Percentiles rank a stretch among this genome's conserved stretches.
Conservation (phyloP, 2,797 vertebrate species). For the Masticophis lateralis region DNA sequence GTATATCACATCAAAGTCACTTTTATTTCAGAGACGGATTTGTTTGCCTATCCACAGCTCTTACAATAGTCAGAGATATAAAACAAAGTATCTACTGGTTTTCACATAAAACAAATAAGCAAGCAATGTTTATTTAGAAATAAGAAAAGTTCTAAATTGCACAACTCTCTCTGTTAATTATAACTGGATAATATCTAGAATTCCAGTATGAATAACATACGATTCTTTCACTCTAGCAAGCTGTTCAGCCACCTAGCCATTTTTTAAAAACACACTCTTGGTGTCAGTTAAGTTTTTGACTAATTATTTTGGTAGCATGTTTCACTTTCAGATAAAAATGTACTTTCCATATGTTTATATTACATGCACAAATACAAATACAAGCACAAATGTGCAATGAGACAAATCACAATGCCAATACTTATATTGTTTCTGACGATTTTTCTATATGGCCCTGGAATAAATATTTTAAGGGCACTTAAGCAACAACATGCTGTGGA, state of each 20-base stretch:
- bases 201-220: neutral
- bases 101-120: neutral
- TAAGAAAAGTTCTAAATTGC: neutral
- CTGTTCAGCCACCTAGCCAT: neutral
- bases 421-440: neutral
- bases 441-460: neutral
- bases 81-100: neutral
- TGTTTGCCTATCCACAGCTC: neutral
- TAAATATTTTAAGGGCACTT: neutral
- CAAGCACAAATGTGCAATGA: neutral
- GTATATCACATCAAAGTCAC: conserved; percentile 19
- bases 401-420: neutral
- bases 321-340: neutral
- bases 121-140: neutral
- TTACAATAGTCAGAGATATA: neutral
- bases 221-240: neutral
- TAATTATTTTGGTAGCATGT: neutral
- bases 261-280: neutral
- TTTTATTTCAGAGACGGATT: neutral
- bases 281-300: neutral
- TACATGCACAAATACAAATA: neutral
- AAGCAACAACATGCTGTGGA: neutral
- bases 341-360: neutral
- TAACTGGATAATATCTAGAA: neutral
- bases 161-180: neutral